Evolutionary conservation across 2,797 vertebrate genomes (phyloP), one percentile per base, ranked within the genome.

Genomic region (Hydrolagus colliei): DNA sequence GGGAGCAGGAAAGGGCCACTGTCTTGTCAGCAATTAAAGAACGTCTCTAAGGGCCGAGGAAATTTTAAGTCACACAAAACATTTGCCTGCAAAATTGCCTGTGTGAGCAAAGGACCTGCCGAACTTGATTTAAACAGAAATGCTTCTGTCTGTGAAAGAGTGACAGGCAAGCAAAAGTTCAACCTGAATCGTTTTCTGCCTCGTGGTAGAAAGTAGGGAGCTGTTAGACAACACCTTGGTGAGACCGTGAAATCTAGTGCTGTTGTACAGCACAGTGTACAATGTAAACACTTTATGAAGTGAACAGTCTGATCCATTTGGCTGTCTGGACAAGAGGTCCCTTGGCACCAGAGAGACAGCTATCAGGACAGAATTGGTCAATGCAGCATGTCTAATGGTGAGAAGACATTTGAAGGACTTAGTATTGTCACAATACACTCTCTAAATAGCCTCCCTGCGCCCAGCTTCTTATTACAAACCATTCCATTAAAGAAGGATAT

Each of bases 401-500:
- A 90, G 92, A 92, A 94, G 93, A 94, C 94, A 94, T 94, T 94
- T 94, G 93, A 93, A 94, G 93, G 92, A 93, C 93, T 94, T 91
- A 90, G 93, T 92, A 91, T 92, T 94, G 93, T 94, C 93, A 94
- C 93, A 94, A 93, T 94, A 94, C 93, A 91, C 92, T 93, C 91
- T 94, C 93, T 95, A 95, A 95, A 95, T 94, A 95, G 94, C 93
- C 94, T 94, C 93, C 94, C 93, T 94, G 93, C 93, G 94, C 94
- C 93, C 93, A 32, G 91, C 92, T 93, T 94, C 93, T 94, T 95
- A 95, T 94, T 95, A 94, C 93, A 93, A 94, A 94, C 92, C 92
- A 93, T 93, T 95, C 94, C 93, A 94, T 95, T 95, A 95, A 94
- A 93, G 93, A 93, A 92, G 94, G 93, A 93, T 93, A 92, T 94